Evolutionary conservation across 2,888 invertebrate genomes (phyloP).

Genomic region (Nudaria mundana): DNA sequence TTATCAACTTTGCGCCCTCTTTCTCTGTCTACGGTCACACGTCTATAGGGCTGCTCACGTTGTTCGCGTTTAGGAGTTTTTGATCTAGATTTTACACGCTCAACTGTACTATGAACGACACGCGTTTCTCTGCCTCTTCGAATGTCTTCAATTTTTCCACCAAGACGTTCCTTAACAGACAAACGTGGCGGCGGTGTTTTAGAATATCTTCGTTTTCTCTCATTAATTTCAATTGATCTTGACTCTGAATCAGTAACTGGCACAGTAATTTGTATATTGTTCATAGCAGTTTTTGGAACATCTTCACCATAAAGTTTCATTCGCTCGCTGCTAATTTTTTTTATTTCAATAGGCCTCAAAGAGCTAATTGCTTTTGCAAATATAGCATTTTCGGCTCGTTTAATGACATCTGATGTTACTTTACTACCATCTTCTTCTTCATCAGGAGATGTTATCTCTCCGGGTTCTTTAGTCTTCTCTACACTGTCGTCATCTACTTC

Average conservation of each 20-base stretch:
- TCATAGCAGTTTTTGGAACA: conserved; percentile 56
- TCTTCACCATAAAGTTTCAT: conserved; percentile 84
- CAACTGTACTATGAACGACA: conserved; percentile 78
- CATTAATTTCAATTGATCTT: conserved; percentile 71
- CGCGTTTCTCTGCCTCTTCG: conserved; percentile 77
- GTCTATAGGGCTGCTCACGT: conserved; percentile 68
- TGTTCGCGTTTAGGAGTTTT: conserved; percentile 75
- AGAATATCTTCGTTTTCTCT: conserved; percentile 64
- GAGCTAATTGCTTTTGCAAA: conserved; percentile 94
- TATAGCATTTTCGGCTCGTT: conserved; percentile 95
- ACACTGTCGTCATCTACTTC: conserved; percentile 85
- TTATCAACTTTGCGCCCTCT: conserved; percentile 63
- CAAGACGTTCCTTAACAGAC: conserved; percentile 90
- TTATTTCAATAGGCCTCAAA: conserved; percentile 88
- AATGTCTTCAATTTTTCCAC: conserved; percentile 86
- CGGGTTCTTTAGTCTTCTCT: conserved; percentile 68
- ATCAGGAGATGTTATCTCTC: conserved; percentile 71
- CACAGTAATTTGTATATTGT: conserved; percentile 80
- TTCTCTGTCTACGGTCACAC: conserved; percentile 74
- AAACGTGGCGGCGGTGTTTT: conserved; percentile 83
- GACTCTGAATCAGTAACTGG: conserved; percentile 68
- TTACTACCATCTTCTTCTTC: conserved; percentile 83
- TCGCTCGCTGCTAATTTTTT: conserved; percentile 86
- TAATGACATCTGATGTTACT: conserved; percentile 92
- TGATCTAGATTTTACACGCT: conserved; percentile 77